Conservation (phyloP, 2,888 invertebrate species). For the Gastrophysa polygoni region DNA sequence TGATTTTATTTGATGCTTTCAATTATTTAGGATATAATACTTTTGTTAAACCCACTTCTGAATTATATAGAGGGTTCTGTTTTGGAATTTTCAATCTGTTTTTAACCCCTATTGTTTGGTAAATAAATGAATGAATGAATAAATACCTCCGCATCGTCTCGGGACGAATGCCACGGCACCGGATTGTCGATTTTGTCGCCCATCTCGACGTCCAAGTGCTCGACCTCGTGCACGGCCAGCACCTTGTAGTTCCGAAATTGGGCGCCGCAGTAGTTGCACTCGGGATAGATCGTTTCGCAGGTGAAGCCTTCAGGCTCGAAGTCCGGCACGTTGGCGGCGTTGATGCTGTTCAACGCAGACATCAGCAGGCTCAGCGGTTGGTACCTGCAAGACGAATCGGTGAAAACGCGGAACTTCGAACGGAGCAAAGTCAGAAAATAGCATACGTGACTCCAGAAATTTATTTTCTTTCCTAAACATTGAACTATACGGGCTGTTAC, state of each 20-base stretch:
- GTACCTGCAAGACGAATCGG: constrained; percentile 34
- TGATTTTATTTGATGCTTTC: no score
- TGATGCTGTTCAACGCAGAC: constrained; percentile 50
- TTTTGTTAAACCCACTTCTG: no score
- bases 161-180: constrained; percentile 45
- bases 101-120: no score
- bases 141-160: constrained; percentile 43
- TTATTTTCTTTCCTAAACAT: no score
- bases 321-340: constrained; percentile 49
- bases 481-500: no score
- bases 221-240: constrained; percentile 52
- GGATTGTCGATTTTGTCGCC: constrained; percentile 52
- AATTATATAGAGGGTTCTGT: no score
- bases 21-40: no score
- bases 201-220: constrained; percentile 53
- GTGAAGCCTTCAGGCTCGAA: constrained; percentile 42
- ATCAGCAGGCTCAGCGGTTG: constrained; percentile 50
- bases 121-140: no score
- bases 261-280: constrained; percentile 51
- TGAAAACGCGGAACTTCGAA: neutral
- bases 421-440: no score
- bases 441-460: no score
- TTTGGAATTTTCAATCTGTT: no score
- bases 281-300: constrained; percentile 39
- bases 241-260: constrained; percentile 48